Percentiles rank a stretch among this genome's conserved stretches.
These are phyloP conservation scores for Miniopterus natalensis DNA, from an alignment of 2,113 vertebrate genomes.

Conservation along the genomic window DNA sequence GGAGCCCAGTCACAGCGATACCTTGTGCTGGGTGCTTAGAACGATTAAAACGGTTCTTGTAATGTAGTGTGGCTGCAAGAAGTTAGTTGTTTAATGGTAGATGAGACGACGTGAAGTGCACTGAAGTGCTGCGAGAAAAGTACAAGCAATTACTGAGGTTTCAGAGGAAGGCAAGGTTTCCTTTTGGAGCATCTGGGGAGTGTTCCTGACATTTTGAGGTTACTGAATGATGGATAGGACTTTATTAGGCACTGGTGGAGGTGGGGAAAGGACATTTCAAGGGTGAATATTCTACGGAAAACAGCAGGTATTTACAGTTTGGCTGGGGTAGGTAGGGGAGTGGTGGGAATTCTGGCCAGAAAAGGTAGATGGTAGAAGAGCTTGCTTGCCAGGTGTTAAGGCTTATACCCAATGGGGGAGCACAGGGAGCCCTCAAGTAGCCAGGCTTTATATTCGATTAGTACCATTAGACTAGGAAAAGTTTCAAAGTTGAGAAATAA, in stretches of 20 bases:
- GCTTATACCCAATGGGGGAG: background rate
- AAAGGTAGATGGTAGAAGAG: background rate
- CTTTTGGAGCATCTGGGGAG: background rate
- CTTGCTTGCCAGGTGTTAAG: background rate
- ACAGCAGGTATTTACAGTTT: background rate
- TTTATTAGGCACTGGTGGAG: background rate
- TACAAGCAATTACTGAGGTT: background rate
- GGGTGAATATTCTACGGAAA: conserved; percentile 67
- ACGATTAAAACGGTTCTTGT: background rate
- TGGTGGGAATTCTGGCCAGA: background rate
- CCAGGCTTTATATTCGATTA: background rate
- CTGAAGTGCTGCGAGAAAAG: background rate
- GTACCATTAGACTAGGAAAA: background rate
- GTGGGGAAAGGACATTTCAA: conserved; percentile 75
- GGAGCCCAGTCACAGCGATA: background rate
- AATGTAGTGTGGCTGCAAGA: background rate
- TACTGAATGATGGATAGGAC: background rate
- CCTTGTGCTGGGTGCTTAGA: background rate
- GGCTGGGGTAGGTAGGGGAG: background rate
- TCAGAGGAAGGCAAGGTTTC: background rate
- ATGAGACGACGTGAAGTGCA: background rate
- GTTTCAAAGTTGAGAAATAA: conserved; percentile 52
- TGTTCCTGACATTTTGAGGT: conserved; percentile 23
- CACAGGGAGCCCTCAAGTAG: background rate
- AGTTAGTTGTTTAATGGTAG: background rate